Evolutionary conservation across 1,140 invertebrate species (phyloP).

Genomic region (Araneus ventricosus): DNA sequence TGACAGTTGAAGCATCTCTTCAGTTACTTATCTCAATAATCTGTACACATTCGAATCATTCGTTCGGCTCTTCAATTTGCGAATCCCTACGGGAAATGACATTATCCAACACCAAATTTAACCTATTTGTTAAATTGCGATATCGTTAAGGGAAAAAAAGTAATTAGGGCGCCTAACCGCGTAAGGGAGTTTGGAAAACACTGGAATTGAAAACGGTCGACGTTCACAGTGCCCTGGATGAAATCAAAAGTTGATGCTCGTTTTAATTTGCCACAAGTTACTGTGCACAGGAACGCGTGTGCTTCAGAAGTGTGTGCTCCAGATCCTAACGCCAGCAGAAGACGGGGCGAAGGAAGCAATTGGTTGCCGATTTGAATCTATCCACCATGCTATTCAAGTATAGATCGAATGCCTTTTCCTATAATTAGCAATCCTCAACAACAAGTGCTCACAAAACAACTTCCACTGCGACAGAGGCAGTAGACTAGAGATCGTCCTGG

Average conservation of each 20-base stretch:
- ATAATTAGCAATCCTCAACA: constrained; percentile 73
- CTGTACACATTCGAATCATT: not conserved
- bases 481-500: constrained; percentile 70
- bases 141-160: not conserved
- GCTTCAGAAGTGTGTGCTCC: constrained; percentile 37
- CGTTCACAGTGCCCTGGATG: not conserved
- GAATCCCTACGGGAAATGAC: not conserved
- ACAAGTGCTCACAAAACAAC: constrained; percentile 74
- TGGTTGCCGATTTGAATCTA: constrained; percentile 9
- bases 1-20: constrained; percentile 1
- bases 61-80: not conserved
- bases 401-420: constrained; percentile 73
- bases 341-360: not conserved
- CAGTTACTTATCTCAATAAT: constrained; percentile 22
- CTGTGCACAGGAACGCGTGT: not conserved
- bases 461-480: constrained; percentile 58
- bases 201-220: constrained; percentile 25
- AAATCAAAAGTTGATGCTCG: constrained; percentile 5
- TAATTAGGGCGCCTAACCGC: not conserved
- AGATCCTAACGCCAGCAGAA: constrained; percentile 29
- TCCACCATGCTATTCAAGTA: not conserved
- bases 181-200: constrained; percentile 48
- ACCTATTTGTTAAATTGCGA: not conserved
- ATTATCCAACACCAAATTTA: not conserved
- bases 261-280: constrained; percentile 36